Evolutionary conservation across 2,888 invertebrate species (phyloP), one percentile per base, ranked within the genome.

Genomic region (Pachymerium ferrugineum): DNA sequence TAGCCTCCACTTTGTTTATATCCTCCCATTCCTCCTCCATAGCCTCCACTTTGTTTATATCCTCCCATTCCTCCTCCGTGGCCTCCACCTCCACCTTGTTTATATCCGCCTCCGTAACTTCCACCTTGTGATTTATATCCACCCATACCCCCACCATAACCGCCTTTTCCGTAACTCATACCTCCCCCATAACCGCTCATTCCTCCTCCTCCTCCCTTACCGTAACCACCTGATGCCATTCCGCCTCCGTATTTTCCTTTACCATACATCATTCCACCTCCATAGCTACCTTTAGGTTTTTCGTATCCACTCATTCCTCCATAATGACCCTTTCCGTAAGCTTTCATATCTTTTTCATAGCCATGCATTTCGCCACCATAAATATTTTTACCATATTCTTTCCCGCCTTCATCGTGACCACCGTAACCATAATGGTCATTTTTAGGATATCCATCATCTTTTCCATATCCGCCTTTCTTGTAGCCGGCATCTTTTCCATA

Each of bases 181-280:
- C n/a, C n/a, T n/a, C n/a, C n/a, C 6, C 47, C 47, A 16, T 54
- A 22, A n/a, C 47, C 47, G 22, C 22, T 5, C 22, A 22, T 22
- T 5, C 22, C 47, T 1, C 47, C 47, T 4, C 22, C 16, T 14
- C n/a, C n/a, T n/a, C 47, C 47, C 22, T 54, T 54, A 16, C 47
- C 47, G n/a, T 54, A 54, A 22, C 47, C 47, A 54, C 47, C n/a
- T n/a, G n/a, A n/a, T n/a, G n/a, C 22, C 47, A 54, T 54, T 54
- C 22, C 47, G 10, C 47, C 22, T n/a, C n/a, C n/a, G n/a, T n/a
- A n/a, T n/a, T n/a, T n/a, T 6, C 47, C n/a, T 47, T 16, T n/a
- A n/a, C n/a, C n/a, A n/a, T n/a, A n/a, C n/a, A n/a, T 54, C 47
- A 54, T 54, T 54, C 22, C 47, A 22, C 47, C 22, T n/a, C n/a